Evolutionary conservation across 2,113 vertebrate genomes (phyloP).

Genomic region (Abramis brama): DNA sequence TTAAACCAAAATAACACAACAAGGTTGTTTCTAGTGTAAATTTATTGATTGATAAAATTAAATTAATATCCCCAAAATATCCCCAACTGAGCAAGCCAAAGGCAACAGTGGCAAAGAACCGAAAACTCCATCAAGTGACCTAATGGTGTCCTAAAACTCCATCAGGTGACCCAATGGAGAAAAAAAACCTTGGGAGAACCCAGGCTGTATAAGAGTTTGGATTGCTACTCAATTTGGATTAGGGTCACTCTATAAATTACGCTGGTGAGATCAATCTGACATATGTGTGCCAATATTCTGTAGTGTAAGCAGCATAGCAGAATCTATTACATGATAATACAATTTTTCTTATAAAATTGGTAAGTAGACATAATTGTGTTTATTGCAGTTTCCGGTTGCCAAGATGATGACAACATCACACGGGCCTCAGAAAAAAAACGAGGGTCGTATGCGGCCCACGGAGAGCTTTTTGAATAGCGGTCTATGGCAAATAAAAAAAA

Average conservation of each 20-base stretch:
- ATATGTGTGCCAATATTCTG: background rate
- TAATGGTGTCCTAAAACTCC: no score
- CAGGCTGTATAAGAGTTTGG: background rate
- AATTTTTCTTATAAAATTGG: background rate
- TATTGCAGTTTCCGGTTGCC: conserved; percentile 2
- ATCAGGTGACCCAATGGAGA: no score
- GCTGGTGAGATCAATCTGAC: background rate
- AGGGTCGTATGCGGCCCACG: background rate
- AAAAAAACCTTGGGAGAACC: no score
- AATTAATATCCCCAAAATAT: no score
- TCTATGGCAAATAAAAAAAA: background rate
- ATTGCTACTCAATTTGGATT: background rate
- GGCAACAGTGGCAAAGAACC: no score
- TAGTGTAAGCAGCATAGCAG: background rate
- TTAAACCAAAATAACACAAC: no score
- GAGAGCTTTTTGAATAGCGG: background rate
- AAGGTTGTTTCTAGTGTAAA: no score
- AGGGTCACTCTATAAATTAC: background rate
- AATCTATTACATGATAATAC: background rate
- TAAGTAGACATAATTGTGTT: background rate
- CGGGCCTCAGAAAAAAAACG: background rate
- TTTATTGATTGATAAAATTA: no score
- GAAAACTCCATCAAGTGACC: no score
- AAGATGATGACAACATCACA: conserved; percentile 14
- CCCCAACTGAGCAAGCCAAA: no score